phyloP scores from a whole-genome alignment of 2,888 invertebrate genomes.

The Thecocarcelia acutangulata region DNA sequence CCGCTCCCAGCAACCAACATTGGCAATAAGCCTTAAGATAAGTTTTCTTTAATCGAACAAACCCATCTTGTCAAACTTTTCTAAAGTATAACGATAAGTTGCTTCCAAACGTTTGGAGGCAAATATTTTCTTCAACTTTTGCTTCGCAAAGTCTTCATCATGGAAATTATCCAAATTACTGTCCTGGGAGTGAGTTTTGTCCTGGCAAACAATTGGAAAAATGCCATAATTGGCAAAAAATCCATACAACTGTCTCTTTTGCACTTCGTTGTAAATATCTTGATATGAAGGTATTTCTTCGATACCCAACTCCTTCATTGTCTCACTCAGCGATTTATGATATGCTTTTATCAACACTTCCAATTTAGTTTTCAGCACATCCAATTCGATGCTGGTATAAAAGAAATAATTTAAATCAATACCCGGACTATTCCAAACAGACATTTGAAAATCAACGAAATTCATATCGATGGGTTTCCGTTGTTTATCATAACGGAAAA shows the following conservation, averaged over 20 bases:
- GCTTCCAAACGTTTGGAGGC: constrained; percentile 65
- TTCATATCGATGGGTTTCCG: constrained; percentile 49
- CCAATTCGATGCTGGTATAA: constrained; percentile 71
- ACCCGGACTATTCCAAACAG: constrained; percentile 73
- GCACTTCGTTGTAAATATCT: constrained; percentile 68
- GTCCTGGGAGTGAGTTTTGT: constrained; percentile 65
- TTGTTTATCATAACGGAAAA: constrained; percentile 80
- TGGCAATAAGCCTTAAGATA: too few species aligned
- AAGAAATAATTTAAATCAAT: constrained; percentile 76
- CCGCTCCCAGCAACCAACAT: too few species aligned
- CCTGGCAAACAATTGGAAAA: constrained; percentile 70
- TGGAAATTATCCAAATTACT: constrained; percentile 70
- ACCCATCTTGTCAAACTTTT: constrained; percentile 71
- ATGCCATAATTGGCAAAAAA: constrained; percentile 69
- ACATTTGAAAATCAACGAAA: constrained; percentile 75
- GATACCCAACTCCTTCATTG: constrained; percentile 35
- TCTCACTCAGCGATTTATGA: constrained; percentile 57
- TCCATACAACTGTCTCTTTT: constrained; percentile 67
- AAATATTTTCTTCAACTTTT: constrained; percentile 68
- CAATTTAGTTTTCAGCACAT: constrained; percentile 70
- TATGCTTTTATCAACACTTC: constrained; percentile 71
- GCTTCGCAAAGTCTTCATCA: constrained; percentile 64
- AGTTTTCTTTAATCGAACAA: constrained; percentile 66
- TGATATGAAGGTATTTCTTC: constrained; percentile 66
- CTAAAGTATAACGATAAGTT: constrained; percentile 70